Base-by-base conservation (phyloP, 2,113 vertebrate genomes). In the Ceyx margarethae region DNA sequence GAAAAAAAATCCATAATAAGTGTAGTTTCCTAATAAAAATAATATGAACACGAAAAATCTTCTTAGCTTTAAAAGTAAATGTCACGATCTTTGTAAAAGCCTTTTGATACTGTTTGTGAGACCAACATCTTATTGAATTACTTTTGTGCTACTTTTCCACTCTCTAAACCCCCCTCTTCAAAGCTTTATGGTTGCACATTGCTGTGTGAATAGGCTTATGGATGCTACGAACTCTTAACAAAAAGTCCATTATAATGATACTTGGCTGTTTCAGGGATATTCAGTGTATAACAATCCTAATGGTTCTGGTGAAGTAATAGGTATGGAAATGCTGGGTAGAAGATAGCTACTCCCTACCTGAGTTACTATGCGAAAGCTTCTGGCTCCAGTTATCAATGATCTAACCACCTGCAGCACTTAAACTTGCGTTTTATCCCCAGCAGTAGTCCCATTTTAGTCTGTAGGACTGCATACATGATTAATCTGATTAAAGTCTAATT, bases 71-170 rank as follows among this genome's bases (percentile, higher is more conserved):
- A 87, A 92, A 91, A 91, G 73, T 82, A 91, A 92, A 90, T 95
- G 92, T 84, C 94, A 91, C 0, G 1, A 78, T 94, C 83, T 93
- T 57, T 95, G 93, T 90, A 87, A 91, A 95, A 96, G 87, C 91
- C 95, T 96, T 96, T 96, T 96, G 89, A 91, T 95, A 86, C 91
- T 94, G 93, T 96, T 97, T 97, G 90, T 77, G 83, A 95, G 87
- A 93, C 90, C 91, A 93, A 89, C 87, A 93, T 94, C 87, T 96
- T 88, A 95, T 72, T 94, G 91, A 93, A 95, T 93, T 95, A 96
- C 79, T 87, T 91, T 94, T 96, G 89, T 92, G 94, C 79, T 95
- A 66, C 89, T 91, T 95, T 96, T 93, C 72, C 54, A 43, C 76
- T 93, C 75, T 91, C 76, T 83, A 93, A 95, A 96, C 82, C 92